A percentile compares a stretch with the other conserved stretches of the same genome.
Conservation (phyloP, 2,888 invertebrate species). For the Acrobasis consociella region DNA sequence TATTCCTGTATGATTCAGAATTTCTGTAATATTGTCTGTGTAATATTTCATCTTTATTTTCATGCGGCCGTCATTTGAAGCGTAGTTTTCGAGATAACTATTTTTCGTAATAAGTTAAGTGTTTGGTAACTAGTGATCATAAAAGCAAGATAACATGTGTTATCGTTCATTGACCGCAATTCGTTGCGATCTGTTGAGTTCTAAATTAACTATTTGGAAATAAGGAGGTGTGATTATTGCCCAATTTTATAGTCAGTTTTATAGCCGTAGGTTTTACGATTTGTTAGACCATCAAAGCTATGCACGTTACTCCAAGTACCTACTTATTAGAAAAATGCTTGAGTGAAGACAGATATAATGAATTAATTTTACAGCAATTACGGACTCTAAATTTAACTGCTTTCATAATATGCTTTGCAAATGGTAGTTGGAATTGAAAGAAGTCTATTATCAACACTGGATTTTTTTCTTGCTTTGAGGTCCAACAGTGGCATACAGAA, state of each 20-base stretch:
- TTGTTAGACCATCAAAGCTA: not conserved
- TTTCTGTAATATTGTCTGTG: not conserved
- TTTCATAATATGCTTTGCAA: no score
- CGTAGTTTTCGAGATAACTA: conserved; percentile 5
- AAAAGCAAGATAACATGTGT: conserved; percentile 30
- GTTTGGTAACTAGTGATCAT: conserved; percentile 18
- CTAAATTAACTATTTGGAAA: conserved; percentile 29
- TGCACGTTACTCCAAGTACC: not conserved
- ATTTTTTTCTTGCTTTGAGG: no score
- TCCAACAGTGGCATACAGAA: no score
- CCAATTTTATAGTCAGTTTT: conserved; percentile 4
- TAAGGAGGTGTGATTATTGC: conserved; percentile 6
- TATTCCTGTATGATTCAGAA: not conserved
- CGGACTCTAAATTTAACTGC: no score
- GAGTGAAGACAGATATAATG: no score
- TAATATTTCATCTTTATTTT: not conserved
- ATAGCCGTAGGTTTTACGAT: not conserved
- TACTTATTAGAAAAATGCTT: not conserved
- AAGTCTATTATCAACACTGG: no score
- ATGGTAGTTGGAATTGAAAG: no score
- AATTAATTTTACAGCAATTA: no score
- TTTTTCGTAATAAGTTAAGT: conserved; percentile 8
- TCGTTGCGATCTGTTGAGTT: conserved; percentile 25
- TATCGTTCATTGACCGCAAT: conserved; percentile 35
- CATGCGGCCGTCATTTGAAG: not conserved